Evolutionary conservation across 1,140 invertebrate species (phyloP).

Genomic region (Caenorhabditis briggsae): DNA sequence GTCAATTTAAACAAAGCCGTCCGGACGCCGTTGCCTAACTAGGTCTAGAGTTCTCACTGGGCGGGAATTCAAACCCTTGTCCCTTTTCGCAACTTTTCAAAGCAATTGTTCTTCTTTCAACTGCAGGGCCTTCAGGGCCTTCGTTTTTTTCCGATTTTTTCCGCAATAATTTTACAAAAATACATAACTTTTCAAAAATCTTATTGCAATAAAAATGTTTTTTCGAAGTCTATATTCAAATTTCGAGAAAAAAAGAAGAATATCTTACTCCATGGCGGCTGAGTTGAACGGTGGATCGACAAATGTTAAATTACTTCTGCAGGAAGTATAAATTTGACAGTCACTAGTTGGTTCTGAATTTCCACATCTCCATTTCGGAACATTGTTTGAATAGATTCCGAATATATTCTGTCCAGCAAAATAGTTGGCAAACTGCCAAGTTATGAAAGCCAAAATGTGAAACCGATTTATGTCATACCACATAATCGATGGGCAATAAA

Average conservation of each 20-base stretch:
- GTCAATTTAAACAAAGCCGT: too few relatives aligned
- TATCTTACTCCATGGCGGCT: conserved; percentile 69
- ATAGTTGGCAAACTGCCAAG: conserved; percentile 77
- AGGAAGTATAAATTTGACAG: conserved; percentile 63
- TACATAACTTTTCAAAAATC: too few relatives aligned
- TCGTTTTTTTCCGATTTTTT: too few relatives aligned
- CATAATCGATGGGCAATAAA: conserved; percentile 56
- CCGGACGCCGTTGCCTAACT: too few relatives aligned
- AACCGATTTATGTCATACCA: conserved; percentile 75
- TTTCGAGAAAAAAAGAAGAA: background rate
- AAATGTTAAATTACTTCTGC: conserved; percentile 62
- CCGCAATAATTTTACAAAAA: too few relatives aligned
- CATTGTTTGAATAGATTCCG: conserved; percentile 76
- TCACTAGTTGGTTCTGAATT: conserved; percentile 26
- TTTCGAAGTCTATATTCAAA: background rate
- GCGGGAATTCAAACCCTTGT: too few relatives aligned
- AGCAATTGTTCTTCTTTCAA: too few relatives aligned
- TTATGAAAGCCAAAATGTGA: conserved; percentile 71
- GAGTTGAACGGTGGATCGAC: conserved; percentile 70
- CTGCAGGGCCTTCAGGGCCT: too few relatives aligned
- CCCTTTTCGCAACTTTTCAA: too few relatives aligned
- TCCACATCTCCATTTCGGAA: conserved; percentile 73
- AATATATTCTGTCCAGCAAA: conserved; percentile 76
- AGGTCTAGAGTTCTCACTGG: too few relatives aligned
- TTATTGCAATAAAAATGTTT: background rate